A percentile compares a stretch with the other conserved stretches of the same genome.
phyloP scores from a whole-genome alignment of 2,797 vertebrate genomes.

The Chelmon rostratus region DNA sequence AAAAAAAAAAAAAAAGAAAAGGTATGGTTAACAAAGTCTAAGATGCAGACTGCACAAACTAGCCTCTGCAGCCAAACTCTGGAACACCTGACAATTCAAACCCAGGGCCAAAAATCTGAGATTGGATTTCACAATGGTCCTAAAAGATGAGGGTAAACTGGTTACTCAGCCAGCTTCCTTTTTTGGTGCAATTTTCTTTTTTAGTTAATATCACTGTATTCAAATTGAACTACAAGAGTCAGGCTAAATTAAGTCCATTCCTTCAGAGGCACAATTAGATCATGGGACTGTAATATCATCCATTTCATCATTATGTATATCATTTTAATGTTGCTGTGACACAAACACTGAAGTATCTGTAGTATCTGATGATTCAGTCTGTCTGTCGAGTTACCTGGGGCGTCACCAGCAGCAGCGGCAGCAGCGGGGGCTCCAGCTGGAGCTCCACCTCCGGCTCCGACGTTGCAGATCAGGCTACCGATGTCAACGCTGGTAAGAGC shows the following conservation, averaged over 20 bases:
- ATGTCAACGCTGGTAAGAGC: constrained; percentile 94
- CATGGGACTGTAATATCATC: not conserved
- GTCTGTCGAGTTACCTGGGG: constrained; percentile 78
- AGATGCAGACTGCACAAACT: not conserved
- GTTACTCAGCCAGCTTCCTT: not conserved
- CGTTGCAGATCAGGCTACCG: constrained; percentile 95
- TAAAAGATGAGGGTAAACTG: no score
- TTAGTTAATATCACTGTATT: no score
- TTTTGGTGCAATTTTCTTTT: no score
- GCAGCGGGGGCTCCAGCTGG: constrained; percentile 72
- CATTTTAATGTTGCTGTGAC: not conserved
- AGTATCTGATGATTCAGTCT: not conserved
- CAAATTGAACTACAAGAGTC: no score
- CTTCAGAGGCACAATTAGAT: not conserved
- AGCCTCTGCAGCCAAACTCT: accelerated
- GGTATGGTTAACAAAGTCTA: constrained; percentile 12
- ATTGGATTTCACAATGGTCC: accelerated
- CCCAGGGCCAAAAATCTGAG: not conserved
- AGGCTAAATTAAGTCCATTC: not conserved
- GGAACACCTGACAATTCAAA: not conserved
- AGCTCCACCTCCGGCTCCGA: constrained; percentile 92
- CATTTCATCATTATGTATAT: not conserved
- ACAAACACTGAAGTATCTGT: not conserved
- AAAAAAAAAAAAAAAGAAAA: not conserved
- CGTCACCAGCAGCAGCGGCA: constrained; percentile 59